Base-by-base conservation (phyloP, 2,797 vertebrate genomes). In the Poecilia picta region DNA sequence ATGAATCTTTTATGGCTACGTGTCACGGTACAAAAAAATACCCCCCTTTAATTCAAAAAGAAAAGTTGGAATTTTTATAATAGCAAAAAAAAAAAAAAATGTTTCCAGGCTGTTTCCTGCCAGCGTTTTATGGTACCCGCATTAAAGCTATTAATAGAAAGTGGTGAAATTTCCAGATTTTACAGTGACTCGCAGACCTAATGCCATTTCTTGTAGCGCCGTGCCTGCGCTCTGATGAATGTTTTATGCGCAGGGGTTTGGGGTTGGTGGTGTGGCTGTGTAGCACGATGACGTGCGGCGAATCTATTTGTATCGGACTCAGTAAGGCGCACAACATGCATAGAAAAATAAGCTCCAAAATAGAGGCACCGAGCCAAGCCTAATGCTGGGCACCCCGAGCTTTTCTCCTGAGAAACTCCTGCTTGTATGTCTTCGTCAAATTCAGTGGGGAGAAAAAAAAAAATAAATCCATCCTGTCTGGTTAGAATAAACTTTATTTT, bases 171-270 rank as follows among this genome's bases (percentile, higher is more conserved):
- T 78, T 16, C 6, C 36, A 20, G 55, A 73, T 72, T 81, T 64
- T 68, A 12, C 55, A 72, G 74, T 74, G 71, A 81, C 53, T 83
- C 31, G 70, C 76, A 80, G 76, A 78, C 71, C 70, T 78, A 73
- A 83, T 80, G 90, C 84, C 80, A 86, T 88, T 88, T 93, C 81
- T 93, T 82, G 83, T 85, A 89, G 33, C 18, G 18, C 62, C 64
- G 64, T 68, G 64, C 36, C 8, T 25, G 90, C 74, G 91, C 94
- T 88, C 95, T 94, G 94, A 97, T 98, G 95, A 97, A 97, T 98
- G 95, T 97, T 97, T 97, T 95, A 97, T 97, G 96, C 94, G 95
- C 95, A 96, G 82, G 94, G 95, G 96, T 70, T 82, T 74, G 13
- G 73, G 95, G 96, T 10, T 57, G 81, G 71, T 28, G 82, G 49